These are phyloP conservation scores for Liasis olivaceus DNA, from an alignment of 2,797 vertebrate species.

Conservation along the genomic window DNA sequence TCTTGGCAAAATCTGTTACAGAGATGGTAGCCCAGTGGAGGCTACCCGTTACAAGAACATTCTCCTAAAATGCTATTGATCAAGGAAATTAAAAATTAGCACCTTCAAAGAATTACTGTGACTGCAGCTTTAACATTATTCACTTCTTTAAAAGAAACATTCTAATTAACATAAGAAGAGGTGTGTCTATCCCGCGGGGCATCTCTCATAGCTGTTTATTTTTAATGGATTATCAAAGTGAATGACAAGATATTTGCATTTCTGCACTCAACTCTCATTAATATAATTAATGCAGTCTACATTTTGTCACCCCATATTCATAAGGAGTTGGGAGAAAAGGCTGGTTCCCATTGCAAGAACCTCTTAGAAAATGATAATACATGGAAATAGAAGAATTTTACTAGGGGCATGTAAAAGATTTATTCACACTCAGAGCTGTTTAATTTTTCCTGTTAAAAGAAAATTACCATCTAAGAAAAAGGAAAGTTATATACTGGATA, in stretches of 20 bases:
- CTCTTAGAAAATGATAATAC: not conserved
- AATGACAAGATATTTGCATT: constrained; percentile 44
- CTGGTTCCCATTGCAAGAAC: not conserved
- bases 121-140: constrained; percentile 13
- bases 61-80: constrained; percentile 53
- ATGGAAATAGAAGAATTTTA: constrained; percentile 19
- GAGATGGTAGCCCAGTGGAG: constrained; percentile 39
- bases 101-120: constrained; percentile 64
- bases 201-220: constrained; percentile 27
- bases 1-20: constrained; percentile 50
- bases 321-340: not conserved
- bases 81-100: constrained; percentile 68
- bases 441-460: not conserved
- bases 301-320: not conserved
- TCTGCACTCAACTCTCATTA: constrained; percentile 25
- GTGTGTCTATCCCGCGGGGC: constrained; percentile 1
- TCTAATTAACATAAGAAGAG: constrained; percentile 58
- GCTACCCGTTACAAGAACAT: constrained; percentile 51
- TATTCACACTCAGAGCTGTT: not conserved
- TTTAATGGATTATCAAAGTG: constrained; percentile 46
- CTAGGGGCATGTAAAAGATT: not conserved
- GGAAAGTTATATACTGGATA: not conserved
- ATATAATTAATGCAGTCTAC: not conserved
- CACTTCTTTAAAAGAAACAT: constrained; percentile 10
- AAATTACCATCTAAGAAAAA: not conserved